Percentiles rank a stretch among this genome's conserved stretches.
Conservation (phyloP, 2,888 invertebrate genomes). For the Abscondita cerata region DNA sequence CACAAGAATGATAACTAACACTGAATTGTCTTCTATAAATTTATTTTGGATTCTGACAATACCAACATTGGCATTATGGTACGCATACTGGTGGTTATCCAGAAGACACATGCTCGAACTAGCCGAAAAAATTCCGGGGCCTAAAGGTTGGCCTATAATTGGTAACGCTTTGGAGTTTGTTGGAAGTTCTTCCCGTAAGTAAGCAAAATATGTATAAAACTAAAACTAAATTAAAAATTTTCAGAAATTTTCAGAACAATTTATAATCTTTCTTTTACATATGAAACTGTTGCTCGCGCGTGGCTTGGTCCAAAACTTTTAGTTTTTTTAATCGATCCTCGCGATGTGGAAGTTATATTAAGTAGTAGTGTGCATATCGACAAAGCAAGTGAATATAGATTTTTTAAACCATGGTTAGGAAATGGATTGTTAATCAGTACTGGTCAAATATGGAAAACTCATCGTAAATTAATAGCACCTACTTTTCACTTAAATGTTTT, state of each 20-base stretch:
- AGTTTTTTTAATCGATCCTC: conserved; percentile 78
- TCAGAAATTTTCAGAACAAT: conserved; percentile 75
- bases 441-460: conserved; percentile 84
- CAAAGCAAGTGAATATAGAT: conserved; percentile 79
- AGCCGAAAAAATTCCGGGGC: conserved; percentile 76
- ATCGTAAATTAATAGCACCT: conserved; percentile 85
- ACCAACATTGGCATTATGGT: conserved; percentile 18
- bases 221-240: conserved; percentile 34
- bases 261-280: conserved; percentile 63
- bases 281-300: conserved; percentile 67
- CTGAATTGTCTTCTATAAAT: conserved; percentile 6
- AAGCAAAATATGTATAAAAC: not conserved
- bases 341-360: conserved; percentile 78
- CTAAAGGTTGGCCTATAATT: conserved; percentile 72
- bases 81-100: conserved; percentile 69
- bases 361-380: conserved; percentile 83
- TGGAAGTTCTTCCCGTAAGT: conserved; percentile 75
- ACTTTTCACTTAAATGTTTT: conserved; percentile 87
- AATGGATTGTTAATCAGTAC: conserved; percentile 82
- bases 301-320: conserved; percentile 81
- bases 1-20: not conserved
- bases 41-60: conserved; percentile 22
- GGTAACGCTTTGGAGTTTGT: conserved; percentile 79
- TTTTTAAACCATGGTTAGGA: conserved; percentile 86
- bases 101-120: conserved; percentile 73